phyloP scores from a whole-genome alignment of 1,140 invertebrate species.

The Cotesia glomerata region DNA sequence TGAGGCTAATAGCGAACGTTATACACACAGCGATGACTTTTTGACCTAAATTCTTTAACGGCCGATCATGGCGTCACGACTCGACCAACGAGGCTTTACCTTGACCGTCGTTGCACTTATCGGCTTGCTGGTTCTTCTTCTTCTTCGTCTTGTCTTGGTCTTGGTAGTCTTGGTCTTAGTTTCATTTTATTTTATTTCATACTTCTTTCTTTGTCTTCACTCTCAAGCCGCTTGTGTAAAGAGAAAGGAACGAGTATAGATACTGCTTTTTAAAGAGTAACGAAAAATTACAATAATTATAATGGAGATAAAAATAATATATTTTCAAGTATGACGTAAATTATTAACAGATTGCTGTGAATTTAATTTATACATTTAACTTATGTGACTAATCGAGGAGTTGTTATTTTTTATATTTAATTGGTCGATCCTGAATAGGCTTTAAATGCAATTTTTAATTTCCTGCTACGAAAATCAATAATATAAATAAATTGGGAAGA shows the following conservation, averaged over 20 bases:
- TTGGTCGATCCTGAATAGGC: background rate
- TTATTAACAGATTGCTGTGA: background rate
- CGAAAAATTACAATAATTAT: background rate
- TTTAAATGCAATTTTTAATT: no score
- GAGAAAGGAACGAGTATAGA: no score
- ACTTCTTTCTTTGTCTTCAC: no score
- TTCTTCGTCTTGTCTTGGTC: background rate
- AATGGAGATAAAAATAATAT: background rate
- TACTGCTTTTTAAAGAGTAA: background rate
- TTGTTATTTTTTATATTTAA: background rate
- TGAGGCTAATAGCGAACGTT: conserved; percentile 36
- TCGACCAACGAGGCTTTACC: conserved; percentile 31
- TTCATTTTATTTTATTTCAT: no score
- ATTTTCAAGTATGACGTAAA: background rate
- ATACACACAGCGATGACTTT: conserved; percentile 50
- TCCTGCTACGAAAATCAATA: no score
- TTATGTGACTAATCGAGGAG: background rate
- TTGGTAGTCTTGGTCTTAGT: no score
- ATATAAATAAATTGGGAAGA: no score
- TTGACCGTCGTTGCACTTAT: conserved; percentile 34
- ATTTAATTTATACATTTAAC: background rate
- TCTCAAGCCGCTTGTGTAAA: no score
- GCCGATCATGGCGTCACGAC: conserved; percentile 37
- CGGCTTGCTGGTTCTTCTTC: background rate
- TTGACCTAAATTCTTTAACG: conserved; percentile 55